These are phyloP conservation scores for Arenaria interpres DNA, from an alignment of 2,113 vertebrate genomes.

Conservation along the genomic window DNA sequence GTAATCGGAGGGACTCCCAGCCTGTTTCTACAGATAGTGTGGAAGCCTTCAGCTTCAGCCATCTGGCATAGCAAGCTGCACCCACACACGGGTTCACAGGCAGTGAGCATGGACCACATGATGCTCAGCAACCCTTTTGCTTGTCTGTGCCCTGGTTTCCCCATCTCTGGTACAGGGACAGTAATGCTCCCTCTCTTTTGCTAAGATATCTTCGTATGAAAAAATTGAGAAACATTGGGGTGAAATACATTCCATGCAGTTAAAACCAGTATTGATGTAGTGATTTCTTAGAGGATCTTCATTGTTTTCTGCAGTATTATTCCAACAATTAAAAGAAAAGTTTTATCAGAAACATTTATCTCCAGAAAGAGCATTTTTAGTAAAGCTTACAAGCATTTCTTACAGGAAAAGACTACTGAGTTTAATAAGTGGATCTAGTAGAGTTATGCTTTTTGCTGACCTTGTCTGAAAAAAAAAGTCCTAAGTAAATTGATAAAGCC, in stretches of 20 bases:
- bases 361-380: background rate
- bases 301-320: background rate
- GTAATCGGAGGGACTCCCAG: background rate
- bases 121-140: background rate
- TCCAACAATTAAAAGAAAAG: background rate
- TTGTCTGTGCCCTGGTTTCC: background rate
- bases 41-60: background rate
- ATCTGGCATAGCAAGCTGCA: background rate
- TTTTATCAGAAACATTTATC: background rate
- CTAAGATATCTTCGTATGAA: background rate
- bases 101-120: background rate
- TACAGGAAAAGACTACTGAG: background rate
- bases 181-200: background rate
- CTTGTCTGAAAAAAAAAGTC: background rate
- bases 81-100: background rate
- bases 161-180: background rate
- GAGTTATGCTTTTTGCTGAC: background rate
- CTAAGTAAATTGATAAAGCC: background rate
- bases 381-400: background rate
- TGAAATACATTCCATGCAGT: background rate
- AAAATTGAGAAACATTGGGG: fast-evolving
- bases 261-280: background rate
- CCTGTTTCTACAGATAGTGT: background rate
- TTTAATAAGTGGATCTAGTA: background rate
- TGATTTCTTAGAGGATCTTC: background rate